Evolutionary conservation across 2,888 invertebrate species (phyloP), one percentile per base, ranked within the genome.

Genomic region (Oscheius myriophilus): DNA sequence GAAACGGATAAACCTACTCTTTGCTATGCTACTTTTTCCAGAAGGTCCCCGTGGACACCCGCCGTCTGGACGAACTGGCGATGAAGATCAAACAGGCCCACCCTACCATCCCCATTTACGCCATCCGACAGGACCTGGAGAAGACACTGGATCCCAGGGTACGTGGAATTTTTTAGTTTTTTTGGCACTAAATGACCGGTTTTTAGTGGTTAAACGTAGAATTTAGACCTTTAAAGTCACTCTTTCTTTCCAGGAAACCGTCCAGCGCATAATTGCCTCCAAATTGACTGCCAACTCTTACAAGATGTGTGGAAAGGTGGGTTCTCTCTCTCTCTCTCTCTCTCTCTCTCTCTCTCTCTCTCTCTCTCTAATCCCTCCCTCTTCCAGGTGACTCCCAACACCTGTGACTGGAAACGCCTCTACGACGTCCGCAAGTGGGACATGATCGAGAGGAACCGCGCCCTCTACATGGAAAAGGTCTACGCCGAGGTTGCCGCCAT

Each of bases 361-460:
- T 49, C 49, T 49, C 18, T 21, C 21, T 18, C 18, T 18, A 49
- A 49, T 18, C 18, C 3, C 18, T 49, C 9, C 6, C 6, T 25
- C 11, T 41, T 63, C n/a, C 65, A 75, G 75, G 21, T 71, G n/a
- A 58, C 67, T 9, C 45, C 68, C 1, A 75, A 76, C 65, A 61
- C 76, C 1, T 45, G 63, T 23, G 67, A 73, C 11, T 79, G 77
- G 77, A 71, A 71, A 23, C 46, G 63, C n/a, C 54, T 75, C 1
- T 82, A 69, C 69, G 72, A 74, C 14, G 64, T 64, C 33, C 63
- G 82, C 23, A 82, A 82, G 55, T 79, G 81, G 79, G 61, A 69
- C 39, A 76, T 82, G 79, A 75, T 82, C 41, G 82, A 81, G 51
- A 54, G 42, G 18, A 82, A 81, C 66, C 72, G 82, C 1, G 68